Evolutionary conservation across 2,113 vertebrate genomes (phyloP), one percentile per base, ranked within the genome.

Genomic region (Holacanthus passer): DNA sequence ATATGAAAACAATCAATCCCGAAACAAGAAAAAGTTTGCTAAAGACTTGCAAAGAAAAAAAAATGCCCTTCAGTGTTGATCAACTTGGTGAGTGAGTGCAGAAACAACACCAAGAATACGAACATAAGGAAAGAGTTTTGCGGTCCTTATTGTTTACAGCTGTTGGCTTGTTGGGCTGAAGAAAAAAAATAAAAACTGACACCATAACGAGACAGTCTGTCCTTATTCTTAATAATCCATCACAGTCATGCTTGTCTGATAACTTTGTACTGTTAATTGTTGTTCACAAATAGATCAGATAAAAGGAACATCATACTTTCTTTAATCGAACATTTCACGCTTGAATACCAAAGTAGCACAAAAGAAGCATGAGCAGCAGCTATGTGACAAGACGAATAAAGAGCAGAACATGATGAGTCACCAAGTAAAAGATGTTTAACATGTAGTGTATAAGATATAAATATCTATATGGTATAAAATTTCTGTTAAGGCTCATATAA

Each of bases 81-180:
- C 20, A 37, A 12, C 12, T 27, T 24, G 8, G 60, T 60, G 48
- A 69, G 67, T 35, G 24, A 76, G 48, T 27, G 35, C 64, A 70
- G 60, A 56, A 71, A 47, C 73, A 52, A 43, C 79, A 77, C 64
- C 14, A 32, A 20, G 76, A 48, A 56, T 5, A 41, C 17, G 50
- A 76, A 86, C 79, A 86, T 29, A 24, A 68, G 73, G 73, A 67
- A 82, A 64, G 32, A 37, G 69, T 79, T 74, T 45, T n/a, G 71
- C 19, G 62, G 39, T 39, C 4, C 39, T 82, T 65, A 74, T 70
- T 70, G 74, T 59, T 65, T 59, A 12, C 74, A 86, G 84, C 58
- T 74, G 74, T 64, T 50, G 2, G 55, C 53, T 27, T 31, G 27
- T n/a, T 75, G 3, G 3, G 66, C 10, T 59, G 24, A 2, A 75